Base-by-base conservation (phyloP, 1,140 invertebrate species). In the Chrysomallon squamiferum region DNA sequence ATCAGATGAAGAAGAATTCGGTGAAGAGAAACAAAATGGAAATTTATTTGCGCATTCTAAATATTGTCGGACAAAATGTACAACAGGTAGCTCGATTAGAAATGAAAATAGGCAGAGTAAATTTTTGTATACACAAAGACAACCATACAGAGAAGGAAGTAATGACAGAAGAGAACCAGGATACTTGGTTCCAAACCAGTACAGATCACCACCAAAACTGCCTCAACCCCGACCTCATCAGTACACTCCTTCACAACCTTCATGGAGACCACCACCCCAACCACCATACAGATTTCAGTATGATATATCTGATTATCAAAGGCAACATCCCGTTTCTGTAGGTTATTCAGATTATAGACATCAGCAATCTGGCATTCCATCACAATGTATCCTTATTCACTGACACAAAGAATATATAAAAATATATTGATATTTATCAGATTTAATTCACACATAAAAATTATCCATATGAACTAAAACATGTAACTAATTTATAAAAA, bases 1-100 rank as follows among this genome's bases (percentile, higher is more conserved):
- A 25, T 47, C 59, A 15, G 59, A 61, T 7, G 43, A 61, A 22
- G 59, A 41, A 47, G 59, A 61, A 61, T 35, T 25, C 15, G 27
- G 30, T 59, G 57, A 59, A 22, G 20, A 20, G 4, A 59, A 35
- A 20, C 30, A 22, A 29, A 30, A 59, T 7, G n/a, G 57, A 35
- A 35, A 35, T 59, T 35, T 20, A n/a, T 20, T 33, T 9, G 32
- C 29, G 33, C 29, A 59, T 29, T 11, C 30, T 35, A 33, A 22
- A 33, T 30, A 11, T 35, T 59, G 15, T 15, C 35, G 15, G 15
- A 38, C 5, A 18, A 35, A 35, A 59, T 13, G 11, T n/a, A 13
- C 9, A 18, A 41, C 22, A 33, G 32, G 35, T 18, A 35, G 29
- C 1, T 18, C 22, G 50, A 25, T 15, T 1, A 54, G 50, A 54